Evolutionary conservation across 2,113 vertebrate genomes (phyloP).

Genomic region (Podilymbus podiceps): DNA sequence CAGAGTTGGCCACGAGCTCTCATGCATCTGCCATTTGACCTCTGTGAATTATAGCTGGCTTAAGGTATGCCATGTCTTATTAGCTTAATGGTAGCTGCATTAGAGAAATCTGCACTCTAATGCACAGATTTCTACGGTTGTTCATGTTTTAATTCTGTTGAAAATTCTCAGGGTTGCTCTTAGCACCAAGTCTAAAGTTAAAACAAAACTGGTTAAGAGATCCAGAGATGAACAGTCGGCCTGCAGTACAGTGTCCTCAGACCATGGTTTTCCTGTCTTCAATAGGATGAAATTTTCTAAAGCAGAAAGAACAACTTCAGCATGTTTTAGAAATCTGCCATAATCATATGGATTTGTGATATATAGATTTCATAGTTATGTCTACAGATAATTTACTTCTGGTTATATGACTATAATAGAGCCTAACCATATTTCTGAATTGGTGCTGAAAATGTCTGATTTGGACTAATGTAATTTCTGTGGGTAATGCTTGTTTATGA

Average conservation of each 20-base stretch:
- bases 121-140: not conserved
- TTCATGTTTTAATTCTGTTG: not conserved
- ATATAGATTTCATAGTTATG: not conserved
- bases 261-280: not conserved
- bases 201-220: not conserved
- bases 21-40: slow-evolving; percentile 6
- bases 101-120: not conserved
- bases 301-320: not conserved
- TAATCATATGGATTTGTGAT: not conserved
- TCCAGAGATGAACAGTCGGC: not conserved
- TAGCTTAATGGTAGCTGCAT: not conserved
- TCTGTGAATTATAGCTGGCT: not conserved
- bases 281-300: not conserved
- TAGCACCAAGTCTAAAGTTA: not conserved
- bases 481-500: not conserved
- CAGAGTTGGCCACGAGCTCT: not conserved
- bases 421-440: not conserved
- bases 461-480: not conserved
- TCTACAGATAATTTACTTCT: not conserved
- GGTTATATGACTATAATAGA: not conserved
- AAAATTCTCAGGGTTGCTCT: not conserved
- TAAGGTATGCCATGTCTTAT: slow-evolving; percentile 24
- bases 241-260: not conserved
- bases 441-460: not conserved
- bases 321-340: not conserved